phyloP scores from a whole-genome alignment of 1,140 invertebrate species.

The Parapsyche elsis region DNA sequence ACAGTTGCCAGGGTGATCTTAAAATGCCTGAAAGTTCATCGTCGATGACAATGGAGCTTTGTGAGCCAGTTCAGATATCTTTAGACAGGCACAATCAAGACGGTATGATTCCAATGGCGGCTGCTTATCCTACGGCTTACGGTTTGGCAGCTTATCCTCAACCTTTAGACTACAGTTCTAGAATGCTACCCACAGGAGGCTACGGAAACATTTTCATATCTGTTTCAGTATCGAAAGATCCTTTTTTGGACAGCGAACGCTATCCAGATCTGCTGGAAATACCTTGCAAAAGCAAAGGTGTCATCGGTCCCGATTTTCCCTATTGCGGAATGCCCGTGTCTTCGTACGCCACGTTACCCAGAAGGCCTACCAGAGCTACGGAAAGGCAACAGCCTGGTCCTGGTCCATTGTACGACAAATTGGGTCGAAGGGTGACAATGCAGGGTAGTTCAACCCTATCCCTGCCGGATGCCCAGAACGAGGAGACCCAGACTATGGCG shows the following conservation, averaged over 20 bases:
- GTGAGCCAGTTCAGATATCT: conserved; percentile 79
- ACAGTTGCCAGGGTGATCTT: conserved; percentile 66
- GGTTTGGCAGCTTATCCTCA: conserved; percentile 48
- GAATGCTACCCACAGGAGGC: conserved; percentile 53
- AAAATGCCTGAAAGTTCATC: conserved; percentile 62
- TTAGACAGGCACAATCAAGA: conserved; percentile 76
- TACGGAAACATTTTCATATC: conserved; percentile 82
- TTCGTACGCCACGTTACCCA: conserved; percentile 73
- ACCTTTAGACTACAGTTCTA: conserved; percentile 61
- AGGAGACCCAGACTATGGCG: conserved; percentile 19
- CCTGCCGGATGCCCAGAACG: conserved; percentile 71
- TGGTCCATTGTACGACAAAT: conserved; percentile 83
- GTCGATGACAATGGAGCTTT: conserved; percentile 61
- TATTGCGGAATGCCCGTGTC: conserved; percentile 59
- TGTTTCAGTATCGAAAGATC: conserved; percentile 77
- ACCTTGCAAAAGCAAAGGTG: conserved; percentile 71
- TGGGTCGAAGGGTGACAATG: conserved; percentile 88
- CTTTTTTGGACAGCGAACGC: conserved; percentile 69
- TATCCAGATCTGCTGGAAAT: conserved; percentile 84
- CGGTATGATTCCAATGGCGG: conserved; percentile 56
- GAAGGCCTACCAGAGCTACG: conserved; percentile 65
- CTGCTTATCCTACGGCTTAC: conserved; percentile 52
- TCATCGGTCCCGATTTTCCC: conserved; percentile 58
- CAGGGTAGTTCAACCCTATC: conserved; percentile 86
- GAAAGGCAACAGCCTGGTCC: conserved; percentile 63